Conservation (phyloP, 2,113 vertebrate species). For the Catharus fuscescens region DNA sequence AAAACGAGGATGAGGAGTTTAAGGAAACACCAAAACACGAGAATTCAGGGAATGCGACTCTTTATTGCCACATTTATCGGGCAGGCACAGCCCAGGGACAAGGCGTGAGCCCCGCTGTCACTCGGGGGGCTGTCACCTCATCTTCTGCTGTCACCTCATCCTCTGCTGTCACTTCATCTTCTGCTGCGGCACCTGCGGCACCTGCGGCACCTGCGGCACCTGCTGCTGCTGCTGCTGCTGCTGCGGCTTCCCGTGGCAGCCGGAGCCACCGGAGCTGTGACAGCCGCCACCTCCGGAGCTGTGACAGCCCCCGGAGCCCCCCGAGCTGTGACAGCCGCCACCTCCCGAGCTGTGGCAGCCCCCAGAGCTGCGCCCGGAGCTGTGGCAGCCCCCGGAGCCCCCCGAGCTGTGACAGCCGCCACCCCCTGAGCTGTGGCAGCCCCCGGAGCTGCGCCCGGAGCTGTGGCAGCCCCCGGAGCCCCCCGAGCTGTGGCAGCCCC, state of each 20-base stretch:
- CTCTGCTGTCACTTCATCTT: slow-evolving; percentile 44
- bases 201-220: neutral
- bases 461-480: neutral
- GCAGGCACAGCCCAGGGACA: neutral
- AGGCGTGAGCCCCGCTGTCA: neutral
- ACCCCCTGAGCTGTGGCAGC: neutral
- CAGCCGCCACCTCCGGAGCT: too few relatives aligned
- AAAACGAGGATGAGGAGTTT: accelerated
- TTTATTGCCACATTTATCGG: neutral
- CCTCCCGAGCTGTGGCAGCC: neutral
- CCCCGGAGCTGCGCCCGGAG: neutral
- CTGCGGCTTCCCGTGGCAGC: neutral
- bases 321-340: neutral
- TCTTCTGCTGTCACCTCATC: neutral
- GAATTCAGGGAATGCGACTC: neutral
- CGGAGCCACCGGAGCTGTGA: neutral
- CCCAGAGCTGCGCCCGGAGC: accelerated
- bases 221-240: neutral
- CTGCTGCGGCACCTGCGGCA: neutral
- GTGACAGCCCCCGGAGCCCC: neutral
- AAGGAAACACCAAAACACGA: neutral
- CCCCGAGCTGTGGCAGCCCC: neutral
- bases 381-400: neutral
- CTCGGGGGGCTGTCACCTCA: neutral
- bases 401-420: neutral